These are phyloP conservation scores for Enchytraeus crypticus DNA, from an alignment of 2,888 invertebrate species.

Conservation along the genomic window DNA sequence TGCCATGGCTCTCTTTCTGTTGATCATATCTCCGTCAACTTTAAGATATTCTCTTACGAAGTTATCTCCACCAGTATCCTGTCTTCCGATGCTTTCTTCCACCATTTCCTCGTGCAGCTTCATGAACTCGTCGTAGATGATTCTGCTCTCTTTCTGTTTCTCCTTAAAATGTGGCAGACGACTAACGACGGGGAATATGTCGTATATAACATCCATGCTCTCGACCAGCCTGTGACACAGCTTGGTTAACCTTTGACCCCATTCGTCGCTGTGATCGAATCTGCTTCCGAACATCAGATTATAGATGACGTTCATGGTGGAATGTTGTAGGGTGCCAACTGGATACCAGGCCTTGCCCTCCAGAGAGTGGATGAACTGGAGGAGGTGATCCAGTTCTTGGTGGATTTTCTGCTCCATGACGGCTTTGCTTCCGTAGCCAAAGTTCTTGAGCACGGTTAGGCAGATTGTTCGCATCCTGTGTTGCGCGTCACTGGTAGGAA, in stretches of 20 bases:
- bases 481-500: too few species aligned
- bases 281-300: conserved; percentile 1
- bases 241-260: not conserved
- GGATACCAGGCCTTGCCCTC: conserved; percentile 5
- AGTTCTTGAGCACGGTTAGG: not conserved
- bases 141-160: not conserved
- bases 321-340: not conserved
- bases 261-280: not conserved
- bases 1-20: not conserved
- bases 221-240: not conserved
- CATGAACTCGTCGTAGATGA: not conserved
- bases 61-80: not conserved
- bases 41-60: not conserved
- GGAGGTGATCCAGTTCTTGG: not conserved
- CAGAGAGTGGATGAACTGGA: not conserved
- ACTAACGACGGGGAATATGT: not conserved
- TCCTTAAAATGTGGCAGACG: not conserved
- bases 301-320: not conserved
- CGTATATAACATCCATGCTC: not conserved
- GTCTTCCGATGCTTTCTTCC: not conserved
- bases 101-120: not conserved
- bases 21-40: not conserved
- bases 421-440: conserved; percentile 1
- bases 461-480: too few species aligned
- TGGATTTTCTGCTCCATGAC: conserved; percentile 6